Base-by-base conservation (phyloP, 1,140 invertebrate genomes). In the Artemia franciscana region DNA sequence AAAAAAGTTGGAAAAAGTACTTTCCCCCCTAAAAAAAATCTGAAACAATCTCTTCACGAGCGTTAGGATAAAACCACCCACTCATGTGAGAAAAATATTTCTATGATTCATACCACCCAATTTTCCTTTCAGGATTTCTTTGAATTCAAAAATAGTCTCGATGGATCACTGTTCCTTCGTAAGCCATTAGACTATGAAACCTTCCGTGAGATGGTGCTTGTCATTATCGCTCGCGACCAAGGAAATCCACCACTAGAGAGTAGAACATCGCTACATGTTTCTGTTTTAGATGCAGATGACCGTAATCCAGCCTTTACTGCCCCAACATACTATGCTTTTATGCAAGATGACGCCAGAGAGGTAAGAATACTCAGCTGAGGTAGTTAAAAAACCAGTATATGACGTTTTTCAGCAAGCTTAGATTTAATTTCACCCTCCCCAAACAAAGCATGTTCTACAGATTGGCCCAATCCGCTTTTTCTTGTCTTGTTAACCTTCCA, bases 241-340 rank as follows among this genome's bases (percentile, higher is more conserved):
- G 89, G 87, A 24, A 78, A 79, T 64, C 87, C 88, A 9, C 82
- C 88, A 0, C 79, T 79, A 64, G 79, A 78, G 64, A 82, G 83
- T 25, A 82, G 85, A 64, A 88, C 87, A 0, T 74, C 78, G 24
- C 76, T 93, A 7, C 79, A 79, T 0, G 82, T 92, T 0, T 80
- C 86, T 62, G 82, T 92, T 3, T 80, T 87, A 4, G 90, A 94
- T 72, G 87, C 88, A 0, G 90, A 94, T 69, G 89, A 94, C 74
- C 89, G 92, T 74, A 92, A 92, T 76, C 89, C 89, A 3, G 67
- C 70, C 57, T 92, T 91, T 73, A 67, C 78, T 2, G 78, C 83
- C 60, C 83, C 89, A 51, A 79, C 84, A 66, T 93, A 92, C 70
- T 80, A 78, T 24, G 79, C 84, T 0, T 72, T 78, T 18, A 67